Percentiles rank a stretch among this genome's conserved stretches.
These are phyloP conservation scores for Dascyllus trimaculatus DNA, from an alignment of 2,113 vertebrate genomes.

Conservation along the genomic window DNA sequence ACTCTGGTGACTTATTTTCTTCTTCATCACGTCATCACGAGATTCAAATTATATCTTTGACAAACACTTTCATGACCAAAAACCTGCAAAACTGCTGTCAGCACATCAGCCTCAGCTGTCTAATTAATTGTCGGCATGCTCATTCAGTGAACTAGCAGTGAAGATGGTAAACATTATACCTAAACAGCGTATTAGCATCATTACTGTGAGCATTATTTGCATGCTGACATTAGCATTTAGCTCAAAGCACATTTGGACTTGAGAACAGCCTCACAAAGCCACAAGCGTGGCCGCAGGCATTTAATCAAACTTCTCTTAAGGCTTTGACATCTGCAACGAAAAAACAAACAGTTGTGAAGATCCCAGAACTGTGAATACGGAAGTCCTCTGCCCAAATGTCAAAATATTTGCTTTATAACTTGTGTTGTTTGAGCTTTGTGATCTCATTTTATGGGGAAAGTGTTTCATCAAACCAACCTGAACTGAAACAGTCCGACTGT, in stretches of 20 bases:
- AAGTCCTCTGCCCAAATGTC: background rate
- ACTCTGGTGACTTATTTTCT: background rate
- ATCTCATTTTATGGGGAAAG: background rate
- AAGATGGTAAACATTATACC: background rate
- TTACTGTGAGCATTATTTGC: background rate
- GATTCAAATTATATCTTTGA: background rate
- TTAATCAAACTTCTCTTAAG: background rate
- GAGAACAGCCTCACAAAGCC: background rate
- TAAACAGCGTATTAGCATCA: background rate
- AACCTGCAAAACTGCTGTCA: background rate
- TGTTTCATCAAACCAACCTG: slow-evolving; percentile 13
- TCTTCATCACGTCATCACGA: background rate
- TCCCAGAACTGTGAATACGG: slow-evolving; percentile 29
- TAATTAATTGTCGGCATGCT: background rate
- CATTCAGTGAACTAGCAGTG: background rate
- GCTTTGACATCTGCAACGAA: background rate
- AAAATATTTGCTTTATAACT: background rate
- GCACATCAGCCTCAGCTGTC: background rate
- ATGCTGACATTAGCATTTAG: background rate
- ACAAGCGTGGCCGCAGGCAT: background rate
- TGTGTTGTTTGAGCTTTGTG: slow-evolving; percentile 9
- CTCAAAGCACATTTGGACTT: slow-evolving; percentile 3
- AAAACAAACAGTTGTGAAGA: background rate
- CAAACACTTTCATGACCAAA: background rate
- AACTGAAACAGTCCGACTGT: slow-evolving; percentile 4